These are phyloP conservation scores for Aulostomus chinensis DNA, from an alignment of 2,797 vertebrate genomes.

Conservation along the genomic window DNA sequence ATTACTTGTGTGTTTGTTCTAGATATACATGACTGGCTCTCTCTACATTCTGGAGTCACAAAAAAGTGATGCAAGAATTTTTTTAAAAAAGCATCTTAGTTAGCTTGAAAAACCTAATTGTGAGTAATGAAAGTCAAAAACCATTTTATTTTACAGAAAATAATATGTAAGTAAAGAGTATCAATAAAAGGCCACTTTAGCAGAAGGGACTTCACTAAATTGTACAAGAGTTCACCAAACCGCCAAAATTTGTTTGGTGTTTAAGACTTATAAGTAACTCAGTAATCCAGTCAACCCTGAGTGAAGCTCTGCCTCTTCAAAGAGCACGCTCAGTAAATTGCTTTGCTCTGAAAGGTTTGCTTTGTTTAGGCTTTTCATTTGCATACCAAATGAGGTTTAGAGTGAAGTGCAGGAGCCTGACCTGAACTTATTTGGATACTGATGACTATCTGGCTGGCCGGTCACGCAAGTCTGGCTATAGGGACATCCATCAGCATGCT, in stretches of 20 bases:
- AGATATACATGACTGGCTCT: too few relatives aligned
- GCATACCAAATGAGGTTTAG: conserved; percentile 82
- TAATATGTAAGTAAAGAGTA: too few relatives aligned
- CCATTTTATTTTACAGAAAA: too few relatives aligned
- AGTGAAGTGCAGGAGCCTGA: conserved; percentile 68
- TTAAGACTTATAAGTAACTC: conserved; percentile 22
- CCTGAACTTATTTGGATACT: conserved; percentile 83
- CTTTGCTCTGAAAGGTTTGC: conserved; percentile 76
- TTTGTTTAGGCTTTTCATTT: conserved; percentile 81
- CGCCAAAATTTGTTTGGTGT: background rate
- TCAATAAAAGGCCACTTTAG: too few relatives aligned
- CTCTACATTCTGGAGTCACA: too few relatives aligned
- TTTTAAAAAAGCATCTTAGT: too few relatives aligned
- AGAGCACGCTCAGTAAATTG: conserved; percentile 52
- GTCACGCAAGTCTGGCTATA: conserved; percentile 77
- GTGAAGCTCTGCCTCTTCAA: conserved; percentile 32
- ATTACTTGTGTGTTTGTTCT: too few relatives aligned
- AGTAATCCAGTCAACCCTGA: conserved; percentile 13
- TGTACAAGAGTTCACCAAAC: too few relatives aligned
- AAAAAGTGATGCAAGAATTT: too few relatives aligned
- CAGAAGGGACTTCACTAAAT: too few relatives aligned
- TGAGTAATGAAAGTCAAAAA: too few relatives aligned
- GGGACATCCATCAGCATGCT: conserved; percentile 58
- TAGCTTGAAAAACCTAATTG: too few relatives aligned
- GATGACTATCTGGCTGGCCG: conserved; percentile 77